Evolutionary conservation across 2,797 vertebrate species (phyloP), one percentile per base, ranked within the genome.

Genomic region (Semotilus atromaculatus): DNA sequence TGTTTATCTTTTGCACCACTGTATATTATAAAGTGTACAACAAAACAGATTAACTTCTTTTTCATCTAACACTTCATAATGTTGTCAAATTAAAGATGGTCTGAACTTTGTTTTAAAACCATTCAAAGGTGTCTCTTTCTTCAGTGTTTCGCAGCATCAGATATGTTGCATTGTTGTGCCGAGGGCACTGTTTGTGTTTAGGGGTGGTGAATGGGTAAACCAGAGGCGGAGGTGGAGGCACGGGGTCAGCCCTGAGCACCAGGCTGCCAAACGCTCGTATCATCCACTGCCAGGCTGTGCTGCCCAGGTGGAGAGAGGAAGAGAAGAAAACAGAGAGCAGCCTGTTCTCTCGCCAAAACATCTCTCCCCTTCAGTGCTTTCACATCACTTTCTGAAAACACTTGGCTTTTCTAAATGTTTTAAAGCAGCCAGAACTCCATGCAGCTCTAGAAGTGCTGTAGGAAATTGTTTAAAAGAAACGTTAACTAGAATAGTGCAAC

Each of bases 291-390:
- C 95, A 95, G 92, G 90, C 91, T 86, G 91, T 89, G 89, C 93
- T 93, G 91, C 93, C 93, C 94, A 95, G 95, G 95, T 95, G 95
- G 93, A 91, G 86, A 91, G 75, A 83, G 60, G 91, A 90, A 93
- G 92, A 91, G 86, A 45, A 43, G 91, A 90, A 93, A 93, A 94
- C 94, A 95, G 93, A 94, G 94, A 89, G 92, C 92, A 91, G 89
- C 91, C 91, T 95, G 94, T 96, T 94, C 92, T 91, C 87, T 86
- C 92, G 92, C 94, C 94, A 95, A 91, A 85, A 83, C 74, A 75
- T 87, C 80, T 87, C 90, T 84, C 88, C 86, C 67, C 1, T 51
- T 76, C 77, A 79, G 80, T 87, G 85, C 84, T 90, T 89, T 91
- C 89, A 85, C 85, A 36, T 77, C 73, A 71, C 48, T 84, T 80